Base-by-base conservation (phyloP, 1,140 invertebrate species). In the Rhopalosiphum maidis region DNA sequence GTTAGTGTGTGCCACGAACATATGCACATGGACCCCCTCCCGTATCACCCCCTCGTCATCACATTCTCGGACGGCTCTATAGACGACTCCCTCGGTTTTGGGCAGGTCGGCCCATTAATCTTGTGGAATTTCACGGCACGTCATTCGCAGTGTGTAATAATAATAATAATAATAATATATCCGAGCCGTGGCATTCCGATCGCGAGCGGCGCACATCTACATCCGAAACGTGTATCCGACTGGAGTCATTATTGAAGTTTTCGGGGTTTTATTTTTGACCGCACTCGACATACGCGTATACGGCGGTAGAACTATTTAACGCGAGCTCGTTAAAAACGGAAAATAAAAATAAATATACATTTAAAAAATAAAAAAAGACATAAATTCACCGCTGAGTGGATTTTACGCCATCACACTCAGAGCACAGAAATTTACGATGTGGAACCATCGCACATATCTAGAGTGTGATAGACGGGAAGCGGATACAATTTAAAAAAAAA, bases 21-120 rank as follows among this genome's bases (percentile, higher is more conserved):
- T 30, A 87, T 48, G 35, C 86, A 48, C 86, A 18, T 18, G 7
- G 37, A 85, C 15, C 30, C 43, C 77, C 86, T n/a, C 43, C 88
- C 22, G 9, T 89, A 37, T 54, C 55, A 21, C 90, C 55, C 2
- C 35, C 7, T 7, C 37, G 3, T 25, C 21, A 1, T 5, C 88
- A 25, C 51, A 37, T 60, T 41, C 18, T 41, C 41, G 25, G 86
- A 37, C 41, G 23, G 77, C 77, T 82, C 77, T 82, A 35, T 68
- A 37, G 77, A 68, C 60, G 35, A 82, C 77, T 82, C 87, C n/a
- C 46, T n/a, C 21, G 88, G 37, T 91, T 91, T 41, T 43, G 22
- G 90, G 37, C 55, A 68, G 55, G 90, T 91, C 90, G 30, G 18
- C 30, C 90, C 90, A 91, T 91, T 91, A 82, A 91, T 91, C 60